phyloP scores from a whole-genome alignment of 1,140 invertebrate species.

The Teleopsis dalmanni region DNA sequence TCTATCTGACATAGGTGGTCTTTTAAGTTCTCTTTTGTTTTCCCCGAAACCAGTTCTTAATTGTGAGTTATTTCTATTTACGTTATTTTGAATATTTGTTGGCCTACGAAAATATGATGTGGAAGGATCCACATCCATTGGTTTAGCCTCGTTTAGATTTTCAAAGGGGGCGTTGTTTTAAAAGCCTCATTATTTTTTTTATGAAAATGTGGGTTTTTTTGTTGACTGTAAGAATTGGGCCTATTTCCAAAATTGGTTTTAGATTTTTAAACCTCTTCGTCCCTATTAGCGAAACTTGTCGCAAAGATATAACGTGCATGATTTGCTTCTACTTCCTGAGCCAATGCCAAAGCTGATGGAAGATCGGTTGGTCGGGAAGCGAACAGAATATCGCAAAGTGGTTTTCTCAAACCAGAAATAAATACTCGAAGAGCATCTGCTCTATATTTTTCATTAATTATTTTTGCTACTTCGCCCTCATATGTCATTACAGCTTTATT shows the following conservation, averaged over 20 bases:
- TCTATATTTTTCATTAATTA: slow-evolving; percentile 11
- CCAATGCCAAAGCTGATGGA: slow-evolving; percentile 12
- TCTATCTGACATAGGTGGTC: too few species aligned
- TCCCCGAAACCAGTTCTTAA: too few species aligned
- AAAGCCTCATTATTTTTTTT: slow-evolving; percentile 1
- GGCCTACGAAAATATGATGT: neutral
- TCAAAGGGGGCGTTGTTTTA: neutral
- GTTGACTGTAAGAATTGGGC: slow-evolving; percentile 1
- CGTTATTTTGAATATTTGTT: too few species aligned
- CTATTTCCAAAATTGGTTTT: neutral
- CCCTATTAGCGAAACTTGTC: slow-evolving; percentile 6
- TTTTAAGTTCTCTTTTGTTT: too few species aligned
- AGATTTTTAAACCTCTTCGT: slow-evolving; percentile 1
- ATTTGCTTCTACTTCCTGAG: slow-evolving; percentile 14
- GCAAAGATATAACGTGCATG: slow-evolving; percentile 8
- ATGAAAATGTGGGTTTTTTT: slow-evolving; percentile 6
- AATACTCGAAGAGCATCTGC: slow-evolving; percentile 7
- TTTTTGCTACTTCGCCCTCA: neutral
- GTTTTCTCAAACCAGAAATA: slow-evolving; percentile 5
- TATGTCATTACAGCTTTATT: slow-evolving; percentile 18
- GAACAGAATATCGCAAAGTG: slow-evolving; percentile 8
- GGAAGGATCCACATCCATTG: neutral
- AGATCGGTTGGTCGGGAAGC: slow-evolving; percentile 7
- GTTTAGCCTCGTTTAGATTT: neutral
- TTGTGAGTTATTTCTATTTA: too few species aligned